Evolutionary conservation across 1,140 invertebrate species (phyloP).

Genomic region (Pygmarrhopalites habei): DNA sequence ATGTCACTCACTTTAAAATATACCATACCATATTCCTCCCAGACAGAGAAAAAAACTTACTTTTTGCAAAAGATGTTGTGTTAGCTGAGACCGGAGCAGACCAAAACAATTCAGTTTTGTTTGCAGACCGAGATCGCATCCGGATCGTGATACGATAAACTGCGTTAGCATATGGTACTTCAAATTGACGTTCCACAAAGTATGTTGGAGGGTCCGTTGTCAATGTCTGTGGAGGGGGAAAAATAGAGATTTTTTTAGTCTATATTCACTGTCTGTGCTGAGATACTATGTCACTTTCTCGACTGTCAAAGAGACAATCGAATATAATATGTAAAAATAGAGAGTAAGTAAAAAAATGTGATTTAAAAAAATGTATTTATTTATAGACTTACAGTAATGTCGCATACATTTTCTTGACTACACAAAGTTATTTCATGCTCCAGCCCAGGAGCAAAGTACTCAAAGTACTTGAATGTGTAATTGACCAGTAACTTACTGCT

Average conservation of each 20-base stretch:
- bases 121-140: slow-evolving; percentile 29
- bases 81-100: slow-evolving; percentile 18
- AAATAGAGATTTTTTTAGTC: too few species aligned
- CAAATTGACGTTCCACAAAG: slow-evolving; percentile 8
- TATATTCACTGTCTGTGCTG: too few species aligned
- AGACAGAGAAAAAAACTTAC: slow-evolving; percentile 24
- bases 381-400: too few species aligned
- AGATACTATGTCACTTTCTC: too few species aligned
- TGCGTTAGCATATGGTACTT: slow-evolving; percentile 25
- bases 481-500: slow-evolving; percentile 18
- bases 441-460: slow-evolving; percentile 30
- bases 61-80: slow-evolving; percentile 16
- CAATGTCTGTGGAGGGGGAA: too few species aligned
- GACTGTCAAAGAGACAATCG: too few species aligned
- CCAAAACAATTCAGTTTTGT: slow-evolving; percentile 32
- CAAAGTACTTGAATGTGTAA: slow-evolving; percentile 30
- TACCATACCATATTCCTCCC: too few species aligned
- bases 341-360: too few species aligned
- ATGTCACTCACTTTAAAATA: too few species aligned
- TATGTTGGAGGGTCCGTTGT: background rate
- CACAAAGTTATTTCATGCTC: slow-evolving; percentile 30
- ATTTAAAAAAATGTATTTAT: too few species aligned
- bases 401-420: too few species aligned
- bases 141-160: slow-evolving; percentile 28
- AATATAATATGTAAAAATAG: too few species aligned